phyloP scores from a whole-genome alignment of 2,797 vertebrate genomes.

The Clarias platycephalus region DNA sequence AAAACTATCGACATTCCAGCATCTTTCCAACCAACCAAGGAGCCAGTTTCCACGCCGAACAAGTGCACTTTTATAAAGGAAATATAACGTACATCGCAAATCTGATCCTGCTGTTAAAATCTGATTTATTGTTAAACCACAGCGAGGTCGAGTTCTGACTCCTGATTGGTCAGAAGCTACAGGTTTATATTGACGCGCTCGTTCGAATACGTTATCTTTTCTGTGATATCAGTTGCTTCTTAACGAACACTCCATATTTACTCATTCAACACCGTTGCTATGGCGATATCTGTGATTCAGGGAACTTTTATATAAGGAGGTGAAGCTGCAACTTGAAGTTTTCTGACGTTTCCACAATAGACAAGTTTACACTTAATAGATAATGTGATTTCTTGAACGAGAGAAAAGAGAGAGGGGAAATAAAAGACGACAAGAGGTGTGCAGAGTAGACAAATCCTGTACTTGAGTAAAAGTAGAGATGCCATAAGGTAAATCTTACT shows the following conservation, averaged over 20 bases:
- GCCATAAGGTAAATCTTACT: too few relatives aligned
- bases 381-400: too few relatives aligned
- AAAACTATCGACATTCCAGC: constrained; percentile 3
- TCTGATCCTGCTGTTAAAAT: neutral
- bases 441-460: too few relatives aligned
- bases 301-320: neutral
- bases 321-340: too few relatives aligned
- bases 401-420: too few relatives aligned
- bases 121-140: neutral
- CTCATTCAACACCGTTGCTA: neutral
- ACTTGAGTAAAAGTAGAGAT: too few relatives aligned
- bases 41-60: neutral
- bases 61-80: neutral
- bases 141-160: neutral
- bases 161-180: neutral
- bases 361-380: too few relatives aligned
- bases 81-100: neutral
- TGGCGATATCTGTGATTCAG: too few relatives aligned
- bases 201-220: neutral
- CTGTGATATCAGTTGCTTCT: neutral
- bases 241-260: neutral
- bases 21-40: neutral
- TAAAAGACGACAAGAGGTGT: too few relatives aligned
- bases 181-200: neutral
- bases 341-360: too few relatives aligned